phyloP scores from a whole-genome alignment of 2,797 vertebrate genomes.

The Garrulus glandarius region DNA sequence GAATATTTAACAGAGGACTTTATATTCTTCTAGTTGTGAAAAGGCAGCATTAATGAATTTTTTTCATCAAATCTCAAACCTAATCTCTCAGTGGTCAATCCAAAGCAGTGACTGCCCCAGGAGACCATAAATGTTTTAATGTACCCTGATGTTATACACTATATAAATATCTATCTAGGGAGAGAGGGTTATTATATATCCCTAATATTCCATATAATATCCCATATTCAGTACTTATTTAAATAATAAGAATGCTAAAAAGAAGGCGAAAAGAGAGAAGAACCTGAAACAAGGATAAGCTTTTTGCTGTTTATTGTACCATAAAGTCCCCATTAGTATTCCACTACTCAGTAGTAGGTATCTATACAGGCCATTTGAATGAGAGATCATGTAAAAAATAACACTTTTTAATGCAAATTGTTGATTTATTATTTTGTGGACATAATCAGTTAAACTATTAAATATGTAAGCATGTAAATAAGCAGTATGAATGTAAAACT shows the following conservation, averaged over 20 bases:
- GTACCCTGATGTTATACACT: not conserved
- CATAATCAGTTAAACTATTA: not conserved
- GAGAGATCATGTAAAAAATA: slow-evolving; percentile 79
- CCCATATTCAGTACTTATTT: not conserved
- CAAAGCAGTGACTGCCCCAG: not conserved
- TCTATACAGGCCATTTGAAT: slow-evolving; percentile 82
- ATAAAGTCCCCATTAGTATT: slow-evolving; percentile 81
- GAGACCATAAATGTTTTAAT: not conserved
- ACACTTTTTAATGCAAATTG: slow-evolving; percentile 63
- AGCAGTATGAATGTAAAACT: not conserved
- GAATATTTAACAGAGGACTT: not conserved
- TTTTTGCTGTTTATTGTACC: slow-evolving; percentile 67
- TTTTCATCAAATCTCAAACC: not conserved
- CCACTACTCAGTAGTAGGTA: slow-evolving; percentile 27
- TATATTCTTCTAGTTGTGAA: not conserved
- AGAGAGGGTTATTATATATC: not conserved
- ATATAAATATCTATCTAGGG: not conserved
- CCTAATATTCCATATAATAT: not conserved
- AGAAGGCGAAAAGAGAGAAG: not conserved
- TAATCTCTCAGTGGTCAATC: not conserved
- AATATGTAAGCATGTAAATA: not conserved
- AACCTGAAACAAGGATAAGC: not conserved
- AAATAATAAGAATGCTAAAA: slow-evolving; percentile 2
- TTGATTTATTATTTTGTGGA: not conserved
- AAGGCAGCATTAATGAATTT: not conserved